Percentiles rank a stretch among this genome's conserved stretches.
phyloP scores from a whole-genome alignment of 2,113 vertebrate species.

The Tonatia bakeri region DNA sequence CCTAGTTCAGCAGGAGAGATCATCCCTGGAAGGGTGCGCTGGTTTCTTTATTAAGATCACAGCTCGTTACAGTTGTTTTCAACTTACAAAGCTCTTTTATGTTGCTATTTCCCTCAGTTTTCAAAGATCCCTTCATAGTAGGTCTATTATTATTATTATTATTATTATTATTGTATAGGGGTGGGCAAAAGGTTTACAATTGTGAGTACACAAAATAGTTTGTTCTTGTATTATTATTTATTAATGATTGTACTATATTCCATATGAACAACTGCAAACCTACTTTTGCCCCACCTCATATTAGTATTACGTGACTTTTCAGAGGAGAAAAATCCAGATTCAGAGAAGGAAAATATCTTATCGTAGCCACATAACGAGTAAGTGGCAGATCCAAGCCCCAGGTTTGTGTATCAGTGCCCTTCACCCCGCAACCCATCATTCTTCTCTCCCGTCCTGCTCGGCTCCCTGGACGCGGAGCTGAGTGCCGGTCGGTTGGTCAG shows the following conservation, averaged over 20 bases:
- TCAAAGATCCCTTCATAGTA: background rate
- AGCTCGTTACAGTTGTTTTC: background rate
- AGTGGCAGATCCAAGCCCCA: background rate
- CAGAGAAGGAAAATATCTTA: background rate
- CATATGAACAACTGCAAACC: background rate
- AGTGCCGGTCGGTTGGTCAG: too few species aligned
- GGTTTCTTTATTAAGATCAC: background rate
- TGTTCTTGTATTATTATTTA: too few species aligned
- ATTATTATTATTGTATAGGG: background rate
- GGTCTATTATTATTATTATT: background rate
- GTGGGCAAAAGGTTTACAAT: background rate
- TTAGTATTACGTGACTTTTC: background rate
- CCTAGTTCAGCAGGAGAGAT: background rate
- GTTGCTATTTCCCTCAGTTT: background rate
- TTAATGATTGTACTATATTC: too few species aligned
- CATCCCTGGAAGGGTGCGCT: background rate
- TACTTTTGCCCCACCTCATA: background rate
- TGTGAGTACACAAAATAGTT: background rate
- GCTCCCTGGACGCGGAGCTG: background rate
- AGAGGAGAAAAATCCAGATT: background rate
- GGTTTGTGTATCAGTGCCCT: background rate
- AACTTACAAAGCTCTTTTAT: background rate
- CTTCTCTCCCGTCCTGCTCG: background rate
- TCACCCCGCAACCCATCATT: rapidly evolving
- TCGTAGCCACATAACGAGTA: background rate